These are phyloP conservation scores for Heliornis fulica DNA, from an alignment of 2,113 vertebrate species.

Conservation along the genomic window DNA sequence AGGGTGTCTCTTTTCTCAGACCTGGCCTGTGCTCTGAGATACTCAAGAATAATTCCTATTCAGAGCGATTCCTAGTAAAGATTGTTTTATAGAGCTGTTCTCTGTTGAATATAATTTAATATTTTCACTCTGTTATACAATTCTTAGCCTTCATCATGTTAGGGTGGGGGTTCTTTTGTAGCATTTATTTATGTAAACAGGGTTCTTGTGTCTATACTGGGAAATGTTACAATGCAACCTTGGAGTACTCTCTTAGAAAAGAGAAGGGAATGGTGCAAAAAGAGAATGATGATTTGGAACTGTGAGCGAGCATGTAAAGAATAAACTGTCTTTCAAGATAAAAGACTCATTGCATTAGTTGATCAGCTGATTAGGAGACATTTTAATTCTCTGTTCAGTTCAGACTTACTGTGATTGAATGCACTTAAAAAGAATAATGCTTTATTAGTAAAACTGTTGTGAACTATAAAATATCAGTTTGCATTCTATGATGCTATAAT, in stretches of 20 bases:
- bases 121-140: not conserved
- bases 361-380: not conserved
- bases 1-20: not conserved
- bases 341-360: not conserved
- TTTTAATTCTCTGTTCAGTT: not conserved
- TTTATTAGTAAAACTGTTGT: conserved; percentile 11
- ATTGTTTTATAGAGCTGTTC: not conserved
- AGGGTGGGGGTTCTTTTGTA: not conserved
- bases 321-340: not conserved
- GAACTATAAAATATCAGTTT: conserved; percentile 9
- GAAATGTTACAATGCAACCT: not conserved
- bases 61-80: not conserved
- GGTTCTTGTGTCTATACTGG: not conserved
- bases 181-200: not conserved
- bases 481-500: not conserved
- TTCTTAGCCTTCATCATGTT: not conserved
- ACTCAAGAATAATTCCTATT: not conserved
- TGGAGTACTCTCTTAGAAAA: not conserved
- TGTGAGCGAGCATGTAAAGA: not conserved
- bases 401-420: conserved; percentile 4
- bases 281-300: not conserved
- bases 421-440: conserved; percentile 1
- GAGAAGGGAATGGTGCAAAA: not conserved
- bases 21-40: not conserved
- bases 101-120: not conserved